Conservation (phyloP, 2,113 vertebrate genomes). For the Sminthopsis crassicaudata region DNA sequence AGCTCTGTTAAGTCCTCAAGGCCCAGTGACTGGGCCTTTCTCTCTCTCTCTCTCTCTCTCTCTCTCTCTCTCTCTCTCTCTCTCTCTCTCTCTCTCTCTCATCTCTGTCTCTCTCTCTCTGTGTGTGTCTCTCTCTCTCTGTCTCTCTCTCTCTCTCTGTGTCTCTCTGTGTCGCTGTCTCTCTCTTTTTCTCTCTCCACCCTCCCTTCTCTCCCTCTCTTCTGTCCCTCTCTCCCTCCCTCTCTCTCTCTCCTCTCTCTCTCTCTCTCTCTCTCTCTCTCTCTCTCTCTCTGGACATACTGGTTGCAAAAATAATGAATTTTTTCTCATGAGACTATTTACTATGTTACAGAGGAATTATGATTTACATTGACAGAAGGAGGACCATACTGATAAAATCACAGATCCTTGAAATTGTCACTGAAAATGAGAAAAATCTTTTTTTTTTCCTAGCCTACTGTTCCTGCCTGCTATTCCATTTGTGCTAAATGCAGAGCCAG, state of each 20-base stretch:
- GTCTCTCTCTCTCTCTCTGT: not conserved
- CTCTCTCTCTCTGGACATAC: not conserved
- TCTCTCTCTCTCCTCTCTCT: too few relatives aligned
- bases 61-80: too few relatives aligned
- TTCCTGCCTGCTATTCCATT: slow-evolving; percentile 77
- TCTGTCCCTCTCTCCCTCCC: too few relatives aligned
- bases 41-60: not conserved
- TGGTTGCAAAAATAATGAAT: not conserved
- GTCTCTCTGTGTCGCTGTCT: too few relatives aligned
- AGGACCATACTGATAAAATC: not conserved
- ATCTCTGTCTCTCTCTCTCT: not conserved
- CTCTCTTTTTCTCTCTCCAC: too few relatives aligned
- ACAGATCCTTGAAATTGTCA: slow-evolving; percentile 4
- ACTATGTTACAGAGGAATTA: not conserved
- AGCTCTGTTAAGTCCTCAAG: not conserved
- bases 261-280: not conserved
- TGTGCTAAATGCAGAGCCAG: slow-evolving; percentile 89
- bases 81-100: not conserved
- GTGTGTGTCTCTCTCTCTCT: not conserved
- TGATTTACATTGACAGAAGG: not conserved
- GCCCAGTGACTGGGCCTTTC: not conserved
- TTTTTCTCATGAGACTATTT: not conserved
- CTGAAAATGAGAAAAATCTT: slow-evolving; percentile 46
- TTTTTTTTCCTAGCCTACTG: slow-evolving; percentile 80
- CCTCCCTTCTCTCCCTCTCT: not conserved